These are phyloP conservation scores for Xerus inauris DNA, from an alignment of 2,113 vertebrate genomes.

Conservation along the genomic window DNA sequence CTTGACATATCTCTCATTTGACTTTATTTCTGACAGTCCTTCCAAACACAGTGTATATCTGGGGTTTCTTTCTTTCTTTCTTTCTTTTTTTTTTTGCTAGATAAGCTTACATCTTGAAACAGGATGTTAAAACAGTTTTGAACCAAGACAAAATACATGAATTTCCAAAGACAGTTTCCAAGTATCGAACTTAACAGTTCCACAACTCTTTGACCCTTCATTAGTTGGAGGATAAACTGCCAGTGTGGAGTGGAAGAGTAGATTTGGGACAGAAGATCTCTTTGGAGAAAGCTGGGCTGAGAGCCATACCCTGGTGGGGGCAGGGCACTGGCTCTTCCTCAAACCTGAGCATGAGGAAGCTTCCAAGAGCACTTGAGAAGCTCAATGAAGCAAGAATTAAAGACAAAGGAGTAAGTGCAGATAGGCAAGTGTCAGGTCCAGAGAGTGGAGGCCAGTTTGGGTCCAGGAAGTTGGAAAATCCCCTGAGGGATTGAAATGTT, in stretches of 20 bases:
- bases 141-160: not conserved
- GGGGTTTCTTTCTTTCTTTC: not conserved
- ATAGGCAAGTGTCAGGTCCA: no score
- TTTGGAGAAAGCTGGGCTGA: not conserved
- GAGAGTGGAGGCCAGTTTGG: no score
- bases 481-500: no score
- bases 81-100: not conserved
- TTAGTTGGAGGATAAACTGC: not conserved
- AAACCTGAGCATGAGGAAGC: not conserved
- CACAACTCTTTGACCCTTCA: not conserved
- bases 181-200: not conserved
- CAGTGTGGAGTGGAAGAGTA: not conserved
- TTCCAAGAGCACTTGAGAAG: not conserved
- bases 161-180: not conserved
- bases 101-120: not conserved
- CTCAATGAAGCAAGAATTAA: no score
- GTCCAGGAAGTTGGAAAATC: no score
- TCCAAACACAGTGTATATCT: not conserved
- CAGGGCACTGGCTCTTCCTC: not conserved
- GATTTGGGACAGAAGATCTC: not conserved
- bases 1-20: not conserved
- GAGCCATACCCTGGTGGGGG: not conserved
- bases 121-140: conserved; percentile 8
- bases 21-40: not conserved
- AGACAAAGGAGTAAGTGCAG: no score